Conservation (phyloP, 1,140 invertebrate species). For the Dolichoris vasculosae region DNA sequence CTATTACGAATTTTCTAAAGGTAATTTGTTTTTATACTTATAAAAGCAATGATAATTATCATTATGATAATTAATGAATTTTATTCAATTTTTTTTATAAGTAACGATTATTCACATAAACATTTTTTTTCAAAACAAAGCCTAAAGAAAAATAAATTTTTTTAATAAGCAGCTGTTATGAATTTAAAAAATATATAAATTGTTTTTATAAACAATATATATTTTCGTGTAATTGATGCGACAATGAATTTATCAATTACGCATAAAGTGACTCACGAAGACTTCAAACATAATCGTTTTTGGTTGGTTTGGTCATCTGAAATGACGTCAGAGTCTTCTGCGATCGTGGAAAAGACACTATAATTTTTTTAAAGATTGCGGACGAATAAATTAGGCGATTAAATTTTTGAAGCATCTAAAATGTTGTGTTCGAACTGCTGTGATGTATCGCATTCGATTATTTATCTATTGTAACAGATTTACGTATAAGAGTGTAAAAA, state of each 20-base stretch:
- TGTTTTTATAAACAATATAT: background rate
- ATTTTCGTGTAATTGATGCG: background rate
- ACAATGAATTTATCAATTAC: background rate
- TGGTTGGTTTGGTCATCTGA: background rate
- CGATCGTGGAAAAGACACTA: background rate
- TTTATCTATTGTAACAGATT: background rate
- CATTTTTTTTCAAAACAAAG: background rate
- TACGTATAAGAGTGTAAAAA: background rate
- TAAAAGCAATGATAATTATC: too few species aligned
- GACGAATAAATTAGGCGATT: conserved; percentile 14
- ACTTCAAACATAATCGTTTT: background rate
- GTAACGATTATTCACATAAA: background rate
- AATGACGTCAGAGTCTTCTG: conserved; percentile 22
- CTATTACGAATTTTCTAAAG: too few species aligned
- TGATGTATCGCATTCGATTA: background rate
- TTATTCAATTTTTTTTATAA: background rate
- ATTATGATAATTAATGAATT: too few species aligned
- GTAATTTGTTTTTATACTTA: too few species aligned
- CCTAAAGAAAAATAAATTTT: background rate
- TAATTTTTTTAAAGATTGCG: background rate
- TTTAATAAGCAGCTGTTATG: background rate
- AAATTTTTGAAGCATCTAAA: background rate
- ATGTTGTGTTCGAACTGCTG: background rate
- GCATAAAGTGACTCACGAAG: background rate
- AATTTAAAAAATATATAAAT: background rate